phyloP scores from a whole-genome alignment of 2,888 invertebrate genomes.

The Andrena chrysosceles region DNA sequence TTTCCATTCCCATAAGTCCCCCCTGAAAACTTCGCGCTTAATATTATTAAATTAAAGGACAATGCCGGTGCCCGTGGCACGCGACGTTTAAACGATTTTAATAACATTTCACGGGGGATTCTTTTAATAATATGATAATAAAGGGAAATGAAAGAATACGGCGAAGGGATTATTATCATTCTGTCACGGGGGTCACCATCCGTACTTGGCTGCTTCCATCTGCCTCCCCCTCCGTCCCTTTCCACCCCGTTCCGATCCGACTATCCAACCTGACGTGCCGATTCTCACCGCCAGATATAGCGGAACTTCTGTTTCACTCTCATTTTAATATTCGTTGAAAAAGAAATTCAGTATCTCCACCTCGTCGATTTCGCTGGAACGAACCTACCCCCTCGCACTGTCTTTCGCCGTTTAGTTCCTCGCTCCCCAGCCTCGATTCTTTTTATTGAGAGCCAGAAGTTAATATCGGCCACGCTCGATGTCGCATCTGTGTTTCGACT shows the following conservation, averaged over 20 bases:
- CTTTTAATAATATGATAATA: constrained; percentile 85
- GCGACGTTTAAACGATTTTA: constrained; percentile 82
- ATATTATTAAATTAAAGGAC: constrained; percentile 83
- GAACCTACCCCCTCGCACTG: not conserved
- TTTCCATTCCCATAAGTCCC: constrained; percentile 36
- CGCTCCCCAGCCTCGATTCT: not conserved
- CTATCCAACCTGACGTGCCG: constrained; percentile 63
- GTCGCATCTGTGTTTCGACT: constrained; percentile 15
- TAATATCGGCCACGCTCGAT: constrained; percentile 41
- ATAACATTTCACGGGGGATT: constrained; percentile 83
- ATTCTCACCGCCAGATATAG: constrained; percentile 59
- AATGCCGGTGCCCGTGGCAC: constrained; percentile 77
- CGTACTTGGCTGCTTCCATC: constrained; percentile 60
- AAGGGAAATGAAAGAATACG: constrained; percentile 83
- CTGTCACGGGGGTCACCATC: constrained; percentile 77
- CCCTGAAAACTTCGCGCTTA: constrained; percentile 78
- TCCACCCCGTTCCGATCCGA: constrained; percentile 41
- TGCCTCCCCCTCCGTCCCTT: constrained; percentile 46
- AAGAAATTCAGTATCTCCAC: constrained; percentile 60
- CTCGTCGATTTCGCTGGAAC: constrained; percentile 26
- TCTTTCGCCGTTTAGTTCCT: constrained; percentile 42
- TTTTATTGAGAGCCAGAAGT: constrained; percentile 50
- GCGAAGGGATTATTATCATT: constrained; percentile 82
- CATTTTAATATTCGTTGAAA: constrained; percentile 69
- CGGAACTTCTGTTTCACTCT: constrained; percentile 71